Base-by-base conservation (phyloP, 2,113 vertebrate species). In the Lota lota region DNA sequence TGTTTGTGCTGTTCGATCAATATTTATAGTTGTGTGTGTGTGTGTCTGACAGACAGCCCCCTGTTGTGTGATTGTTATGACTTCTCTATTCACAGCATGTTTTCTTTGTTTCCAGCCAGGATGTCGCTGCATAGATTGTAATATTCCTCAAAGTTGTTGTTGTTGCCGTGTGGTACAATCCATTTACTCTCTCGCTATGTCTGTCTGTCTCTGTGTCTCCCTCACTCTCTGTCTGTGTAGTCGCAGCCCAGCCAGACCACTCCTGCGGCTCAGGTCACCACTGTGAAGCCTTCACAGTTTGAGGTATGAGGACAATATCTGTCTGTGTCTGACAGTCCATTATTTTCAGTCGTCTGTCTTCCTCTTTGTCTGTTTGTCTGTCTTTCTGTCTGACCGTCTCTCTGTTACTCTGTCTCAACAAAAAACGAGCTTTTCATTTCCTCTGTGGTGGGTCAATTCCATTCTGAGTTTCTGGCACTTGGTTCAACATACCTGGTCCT, bases 211-310 rank as follows among this genome's bases (percentile, higher is more conserved):
- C 40, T 47, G 7, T 47, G 24, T 47, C 40, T 47, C 40, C 7
- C 40, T 47, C 4, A 5, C 36, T 40, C 36, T 40, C 36, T 40
- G 6, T 40, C 36, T 40, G 5, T 78, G 22, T 70, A 91, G 87
- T 92, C 90, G 67, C 89, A 92, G 74, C 73, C 85, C 4, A 83
- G 83, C 74, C 82, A 84, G 79, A 61, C 80, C 82, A 67, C 90
- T 69, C 67, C 84, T 24, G 70, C 83, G 63, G 77, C 87, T 66
- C 87, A 87, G 82, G 89, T 75, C 70, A 81, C 91, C 64, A 64
- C 80, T 0, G 72, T 51, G 69, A 91, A 87, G 70, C 83, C 89
- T 63, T 77, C 90, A 56, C 77, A 89, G 77, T 81, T 79, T n/a
- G 89, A 93, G 92, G 92, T 93, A 91, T 21, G 6, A 60, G 47